These are phyloP conservation scores for Diadophis punctatus DNA, from an alignment of 2,113 vertebrate species.

Conservation along the genomic window DNA sequence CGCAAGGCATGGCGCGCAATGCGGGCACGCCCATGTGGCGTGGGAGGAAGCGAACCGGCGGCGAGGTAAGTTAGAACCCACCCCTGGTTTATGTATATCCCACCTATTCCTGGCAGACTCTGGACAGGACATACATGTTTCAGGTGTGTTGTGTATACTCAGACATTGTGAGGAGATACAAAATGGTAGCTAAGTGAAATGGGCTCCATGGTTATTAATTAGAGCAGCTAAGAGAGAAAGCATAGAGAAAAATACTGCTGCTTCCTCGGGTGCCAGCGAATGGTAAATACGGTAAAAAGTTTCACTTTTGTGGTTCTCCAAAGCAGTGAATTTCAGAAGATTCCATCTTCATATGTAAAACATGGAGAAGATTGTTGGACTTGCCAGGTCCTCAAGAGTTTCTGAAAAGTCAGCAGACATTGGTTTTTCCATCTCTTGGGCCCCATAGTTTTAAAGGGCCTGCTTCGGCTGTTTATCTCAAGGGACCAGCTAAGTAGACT, in stretches of 20 bases:
- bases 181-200: background rate
- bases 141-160: background rate
- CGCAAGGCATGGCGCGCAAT: too few species aligned
- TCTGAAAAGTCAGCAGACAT: background rate
- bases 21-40: too few species aligned
- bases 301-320: background rate
- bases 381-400: background rate
- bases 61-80: too few species aligned
- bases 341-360: background rate
- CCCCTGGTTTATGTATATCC: background rate
- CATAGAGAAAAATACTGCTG: background rate
- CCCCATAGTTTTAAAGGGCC: background rate
- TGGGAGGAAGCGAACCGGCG: too few species aligned
- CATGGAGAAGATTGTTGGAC: background rate
- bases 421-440: background rate
- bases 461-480: background rate
- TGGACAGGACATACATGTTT: background rate
- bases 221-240: too few species aligned
- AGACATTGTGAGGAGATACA: background rate
- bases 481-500: background rate
- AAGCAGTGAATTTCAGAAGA: background rate
- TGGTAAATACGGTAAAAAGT: background rate
- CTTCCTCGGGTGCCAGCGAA: background rate
- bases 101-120: background rate
- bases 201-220: background rate